Evolutionary conservation across 2,888 invertebrate species (phyloP).

Genomic region (Pardosa pseudoannulata): DNA sequence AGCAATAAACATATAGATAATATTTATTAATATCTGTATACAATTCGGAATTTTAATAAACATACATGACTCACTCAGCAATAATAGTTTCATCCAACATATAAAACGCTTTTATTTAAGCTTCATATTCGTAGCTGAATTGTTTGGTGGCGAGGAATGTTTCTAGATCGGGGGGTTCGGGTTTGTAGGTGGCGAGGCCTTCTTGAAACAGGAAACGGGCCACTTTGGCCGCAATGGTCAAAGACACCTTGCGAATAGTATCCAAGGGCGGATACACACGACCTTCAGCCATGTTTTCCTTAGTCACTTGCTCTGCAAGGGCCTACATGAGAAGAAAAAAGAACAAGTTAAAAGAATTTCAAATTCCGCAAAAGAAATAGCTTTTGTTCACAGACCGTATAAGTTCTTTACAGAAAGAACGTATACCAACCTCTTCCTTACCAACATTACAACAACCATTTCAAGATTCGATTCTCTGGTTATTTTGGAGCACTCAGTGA

Average conservation of each 20-base stretch:
- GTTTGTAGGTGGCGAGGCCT: slow-evolving; percentile 79
- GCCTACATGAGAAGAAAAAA: slow-evolving; percentile 80
- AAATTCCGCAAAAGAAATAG: too few relatives aligned
- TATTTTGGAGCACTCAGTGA: too few relatives aligned
- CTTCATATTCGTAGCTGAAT: slow-evolving; percentile 79
- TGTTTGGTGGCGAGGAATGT: slow-evolving; percentile 79
- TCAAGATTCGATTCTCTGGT: too few relatives aligned
- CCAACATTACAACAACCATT: too few relatives aligned
- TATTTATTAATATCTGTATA: not conserved
- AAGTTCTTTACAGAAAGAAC: too few relatives aligned
- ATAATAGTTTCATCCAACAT: not conserved
- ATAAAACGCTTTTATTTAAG: slow-evolving; percentile 12
- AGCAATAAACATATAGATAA: slow-evolving; percentile 8
- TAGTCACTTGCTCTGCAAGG: slow-evolving; percentile 87
- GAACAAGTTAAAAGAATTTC: too few relatives aligned
- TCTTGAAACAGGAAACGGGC: slow-evolving; percentile 89
- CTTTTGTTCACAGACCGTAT: too few relatives aligned
- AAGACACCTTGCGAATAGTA: slow-evolving; percentile 89
- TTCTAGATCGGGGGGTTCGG: slow-evolving; percentile 80
- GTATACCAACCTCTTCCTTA: too few relatives aligned
- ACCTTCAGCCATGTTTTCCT: slow-evolving; percentile 88
- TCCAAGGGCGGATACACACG: slow-evolving; percentile 94
- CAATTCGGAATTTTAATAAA: not conserved
- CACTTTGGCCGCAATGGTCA: slow-evolving; percentile 89
- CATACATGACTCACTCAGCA: not conserved